Evolutionary conservation across 2,888 invertebrate genomes (phyloP).

Genomic region (Bedellia somnulentella): DNA sequence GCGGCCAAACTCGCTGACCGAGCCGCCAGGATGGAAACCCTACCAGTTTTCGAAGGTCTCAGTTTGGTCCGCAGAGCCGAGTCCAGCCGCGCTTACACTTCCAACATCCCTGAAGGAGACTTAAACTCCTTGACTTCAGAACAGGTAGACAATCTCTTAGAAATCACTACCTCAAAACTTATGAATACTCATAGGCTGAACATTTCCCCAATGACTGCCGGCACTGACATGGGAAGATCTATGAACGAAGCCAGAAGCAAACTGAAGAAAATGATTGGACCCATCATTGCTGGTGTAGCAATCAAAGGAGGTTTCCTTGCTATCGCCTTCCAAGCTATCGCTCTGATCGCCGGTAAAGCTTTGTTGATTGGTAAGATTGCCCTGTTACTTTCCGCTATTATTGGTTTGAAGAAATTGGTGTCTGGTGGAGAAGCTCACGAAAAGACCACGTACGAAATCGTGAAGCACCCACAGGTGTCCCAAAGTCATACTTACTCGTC

Average conservation of each 20-base stretch:
- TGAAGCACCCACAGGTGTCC: slow-evolving; percentile 82
- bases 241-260: slow-evolving; percentile 61
- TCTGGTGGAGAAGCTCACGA: slow-evolving; percentile 68
- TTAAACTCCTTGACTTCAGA: slow-evolving; percentile 62
- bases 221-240: slow-evolving; percentile 44
- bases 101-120: slow-evolving; percentile 57
- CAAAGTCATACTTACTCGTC: slow-evolving; percentile 77
- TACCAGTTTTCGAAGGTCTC: slow-evolving; percentile 66
- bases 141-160: slow-evolving; percentile 62
- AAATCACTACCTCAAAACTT: slow-evolving; percentile 58
- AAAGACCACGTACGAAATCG: slow-evolving; percentile 82
- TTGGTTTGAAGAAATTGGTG: slow-evolving; percentile 79
- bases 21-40: slow-evolving; percentile 63
- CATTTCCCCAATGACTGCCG: slow-evolving; percentile 42
- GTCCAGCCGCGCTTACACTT: slow-evolving; percentile 44
- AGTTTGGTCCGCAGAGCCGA: slow-evolving; percentile 53
- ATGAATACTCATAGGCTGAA: slow-evolving; percentile 63
- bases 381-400: slow-evolving; percentile 73
- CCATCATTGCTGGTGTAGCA: slow-evolving; percentile 68
- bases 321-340: slow-evolving; percentile 74
- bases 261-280: slow-evolving; percentile 67
- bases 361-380: slow-evolving; percentile 84
- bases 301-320: slow-evolving; percentile 73
- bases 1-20: slow-evolving; percentile 67
- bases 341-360: slow-evolving; percentile 78